Evolutionary conservation across 2,888 invertebrate genomes (phyloP).

Genomic region (Clivina fossor): DNA sequence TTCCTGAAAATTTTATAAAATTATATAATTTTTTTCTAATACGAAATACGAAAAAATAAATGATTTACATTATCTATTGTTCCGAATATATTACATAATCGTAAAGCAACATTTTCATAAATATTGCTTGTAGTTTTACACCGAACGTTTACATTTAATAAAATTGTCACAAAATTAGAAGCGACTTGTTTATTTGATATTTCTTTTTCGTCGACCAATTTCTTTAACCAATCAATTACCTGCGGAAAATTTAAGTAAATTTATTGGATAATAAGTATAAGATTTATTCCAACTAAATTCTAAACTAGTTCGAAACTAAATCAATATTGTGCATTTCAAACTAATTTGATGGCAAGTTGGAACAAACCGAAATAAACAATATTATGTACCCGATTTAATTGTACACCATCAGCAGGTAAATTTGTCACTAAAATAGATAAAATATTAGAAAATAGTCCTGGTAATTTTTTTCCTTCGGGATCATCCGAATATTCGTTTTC

Average conservation of each 20-base stretch:
- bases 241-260: conserved; percentile 40
- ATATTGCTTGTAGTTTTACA: conserved; percentile 50
- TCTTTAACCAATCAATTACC: conserved; percentile 52
- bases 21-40: conserved; percentile 3
- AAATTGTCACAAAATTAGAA: conserved; percentile 48
- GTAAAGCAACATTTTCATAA: conserved; percentile 53
- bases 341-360: too few relatives aligned
- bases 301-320: too few relatives aligned
- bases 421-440: conserved; percentile 37
- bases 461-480: conserved; percentile 48
- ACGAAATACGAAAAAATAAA: conserved; percentile 30
- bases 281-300: too few relatives aligned
- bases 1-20: conserved; percentile 42
- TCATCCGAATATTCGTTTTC: conserved; percentile 48
- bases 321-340: too few relatives aligned
- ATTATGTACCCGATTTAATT: conserved; percentile 5
- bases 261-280: neutral
- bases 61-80: conserved; percentile 54
- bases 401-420: conserved; percentile 16
- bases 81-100: conserved; percentile 53
- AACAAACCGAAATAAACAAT: too few relatives aligned
- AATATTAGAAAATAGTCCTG: conserved; percentile 45
- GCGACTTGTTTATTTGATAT: conserved; percentile 45
- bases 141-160: conserved; percentile 48
- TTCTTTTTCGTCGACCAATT: conserved; percentile 47